Evolutionary conservation across 2,113 vertebrate genomes (phyloP).

Genomic region (Malaclemys terrapin): DNA sequence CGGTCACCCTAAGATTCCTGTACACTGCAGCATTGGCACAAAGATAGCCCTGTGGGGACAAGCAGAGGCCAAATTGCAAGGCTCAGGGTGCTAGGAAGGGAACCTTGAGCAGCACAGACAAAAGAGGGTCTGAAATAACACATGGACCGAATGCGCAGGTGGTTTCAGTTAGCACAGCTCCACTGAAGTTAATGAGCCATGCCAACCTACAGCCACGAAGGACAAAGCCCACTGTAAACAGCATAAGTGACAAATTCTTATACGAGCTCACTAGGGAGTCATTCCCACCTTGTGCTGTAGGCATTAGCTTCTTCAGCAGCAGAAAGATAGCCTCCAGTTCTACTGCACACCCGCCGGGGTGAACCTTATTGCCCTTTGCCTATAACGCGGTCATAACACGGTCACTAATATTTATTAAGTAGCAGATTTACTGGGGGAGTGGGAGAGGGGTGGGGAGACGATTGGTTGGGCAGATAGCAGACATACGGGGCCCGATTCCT

Average conservation of each 20-base stretch:
- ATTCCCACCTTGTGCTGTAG: neutral
- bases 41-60: neutral
- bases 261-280: neutral
- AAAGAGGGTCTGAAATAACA: neutral
- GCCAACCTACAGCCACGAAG: too few relatives aligned
- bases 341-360: neutral
- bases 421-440: neutral
- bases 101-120: neutral
- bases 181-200: neutral
- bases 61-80: too few relatives aligned
- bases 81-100: neutral
- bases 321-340: neutral
- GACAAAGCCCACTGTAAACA: neutral
- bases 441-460: rapidly evolving
- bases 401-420: neutral
- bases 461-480: neutral
- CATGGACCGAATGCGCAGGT: neutral
- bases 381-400: neutral
- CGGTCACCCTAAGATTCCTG: neutral
- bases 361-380: neutral
- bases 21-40: neutral
- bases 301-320: neutral
- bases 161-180: neutral
- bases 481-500: neutral
- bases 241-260: neutral